These are phyloP conservation scores for Falco cherrug DNA, from an alignment of 2,797 vertebrate genomes.

Conservation along the genomic window DNA sequence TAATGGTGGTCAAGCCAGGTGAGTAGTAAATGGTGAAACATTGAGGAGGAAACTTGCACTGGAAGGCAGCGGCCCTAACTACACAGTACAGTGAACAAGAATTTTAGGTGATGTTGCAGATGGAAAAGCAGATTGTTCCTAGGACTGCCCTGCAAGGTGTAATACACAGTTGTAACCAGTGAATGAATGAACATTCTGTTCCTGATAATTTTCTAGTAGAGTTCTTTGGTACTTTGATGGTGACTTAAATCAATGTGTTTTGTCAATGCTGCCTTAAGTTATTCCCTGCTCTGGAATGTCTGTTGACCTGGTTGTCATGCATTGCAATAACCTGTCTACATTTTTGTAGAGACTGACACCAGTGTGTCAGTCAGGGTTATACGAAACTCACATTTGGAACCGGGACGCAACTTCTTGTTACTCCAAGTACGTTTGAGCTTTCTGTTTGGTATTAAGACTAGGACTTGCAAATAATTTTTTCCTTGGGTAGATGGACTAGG, in stretches of 20 bases:
- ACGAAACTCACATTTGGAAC: neutral
- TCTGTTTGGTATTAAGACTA: neutral
- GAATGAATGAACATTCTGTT: neutral
- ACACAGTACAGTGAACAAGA: neutral
- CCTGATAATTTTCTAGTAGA: neutral
- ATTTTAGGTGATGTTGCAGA: neutral
- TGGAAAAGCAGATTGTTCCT: neutral
- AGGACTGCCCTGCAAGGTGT: neutral
- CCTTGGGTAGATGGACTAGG: neutral
- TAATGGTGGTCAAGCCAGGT: neutral
- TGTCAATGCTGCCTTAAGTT: neutral
- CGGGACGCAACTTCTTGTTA: neutral
- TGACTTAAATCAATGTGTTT: neutral
- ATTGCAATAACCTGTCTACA: neutral
- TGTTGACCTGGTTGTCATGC: neutral
- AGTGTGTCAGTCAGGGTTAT: neutral
- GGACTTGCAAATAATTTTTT: neutral
- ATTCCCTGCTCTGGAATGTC: neutral
- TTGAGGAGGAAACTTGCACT: neutral
- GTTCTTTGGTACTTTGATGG: neutral
- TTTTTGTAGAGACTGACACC: constrained; percentile 23
- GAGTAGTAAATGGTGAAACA: neutral
- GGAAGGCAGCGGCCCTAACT: neutral
- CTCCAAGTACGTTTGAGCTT: neutral
- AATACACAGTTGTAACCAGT: neutral